Evolutionary conservation across 2,797 vertebrate species (phyloP).

Genomic region (Psittacula derbiana): DNA sequence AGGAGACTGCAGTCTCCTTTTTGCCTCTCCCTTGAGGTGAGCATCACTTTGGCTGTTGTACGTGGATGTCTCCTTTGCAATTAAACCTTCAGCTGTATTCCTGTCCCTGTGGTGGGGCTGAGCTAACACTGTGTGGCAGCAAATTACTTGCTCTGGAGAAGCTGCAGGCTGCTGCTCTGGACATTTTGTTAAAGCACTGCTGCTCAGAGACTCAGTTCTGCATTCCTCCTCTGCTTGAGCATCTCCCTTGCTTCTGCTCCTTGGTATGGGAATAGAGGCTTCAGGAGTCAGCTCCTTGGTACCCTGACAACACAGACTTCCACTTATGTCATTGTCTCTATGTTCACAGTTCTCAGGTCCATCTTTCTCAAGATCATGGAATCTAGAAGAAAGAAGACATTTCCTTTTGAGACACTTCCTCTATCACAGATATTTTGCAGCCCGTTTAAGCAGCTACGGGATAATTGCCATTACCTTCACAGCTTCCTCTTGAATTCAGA

Average conservation of each 20-base stretch:
- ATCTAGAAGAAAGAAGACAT: conserved; percentile 11
- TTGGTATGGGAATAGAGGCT: background rate
- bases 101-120: background rate
- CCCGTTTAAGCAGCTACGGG: background rate
- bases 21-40: background rate
- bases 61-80: background rate
- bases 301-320: background rate
- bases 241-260: background rate
- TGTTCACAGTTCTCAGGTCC: background rate
- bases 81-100: background rate
- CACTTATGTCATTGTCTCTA: accelerated
- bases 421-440: accelerated
- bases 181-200: accelerated
- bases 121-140: accelerated
- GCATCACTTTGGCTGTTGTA: background rate
- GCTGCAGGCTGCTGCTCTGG: background rate
- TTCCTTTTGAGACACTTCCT: background rate
- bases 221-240: background rate
- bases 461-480: background rate
- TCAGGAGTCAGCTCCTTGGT: background rate
- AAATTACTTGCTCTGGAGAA: background rate
- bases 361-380: background rate
- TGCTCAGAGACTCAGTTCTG: background rate
- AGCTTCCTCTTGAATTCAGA: background rate
- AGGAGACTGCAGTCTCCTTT: background rate